Percentiles rank a stretch among this genome's conserved stretches.
These are phyloP conservation scores for Propithecus perrieri DNA, from an alignment of 2,797 vertebrate species.

Conservation along the genomic window DNA sequence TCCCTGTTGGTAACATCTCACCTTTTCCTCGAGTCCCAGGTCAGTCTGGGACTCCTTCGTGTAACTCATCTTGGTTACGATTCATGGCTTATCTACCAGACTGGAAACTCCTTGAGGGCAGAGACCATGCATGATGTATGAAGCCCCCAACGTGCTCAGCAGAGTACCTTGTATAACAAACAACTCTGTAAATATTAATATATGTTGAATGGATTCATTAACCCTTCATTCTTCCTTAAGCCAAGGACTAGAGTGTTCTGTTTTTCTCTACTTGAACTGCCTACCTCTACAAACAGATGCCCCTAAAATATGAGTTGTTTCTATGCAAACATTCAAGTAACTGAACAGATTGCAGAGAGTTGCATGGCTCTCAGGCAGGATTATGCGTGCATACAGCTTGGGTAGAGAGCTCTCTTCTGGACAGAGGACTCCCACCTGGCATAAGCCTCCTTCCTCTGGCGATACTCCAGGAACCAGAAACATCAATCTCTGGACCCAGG, in stretches of 20 bases:
- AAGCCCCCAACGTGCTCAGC: neutral
- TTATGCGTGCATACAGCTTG: neutral
- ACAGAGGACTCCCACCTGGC: neutral
- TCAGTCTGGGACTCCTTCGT: neutral
- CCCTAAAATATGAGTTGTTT: neutral
- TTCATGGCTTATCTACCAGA: neutral
- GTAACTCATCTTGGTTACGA: neutral
- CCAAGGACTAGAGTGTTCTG: neutral
- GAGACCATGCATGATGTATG: neutral
- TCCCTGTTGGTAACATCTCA: neutral
- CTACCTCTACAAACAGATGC: neutral
- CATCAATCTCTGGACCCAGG: neutral
- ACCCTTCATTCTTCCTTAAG: neutral
- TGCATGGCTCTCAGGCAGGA: neutral
- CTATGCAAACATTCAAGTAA: neutral
- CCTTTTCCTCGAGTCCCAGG: neutral
- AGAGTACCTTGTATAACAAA: neutral
- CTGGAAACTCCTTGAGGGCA: neutral
- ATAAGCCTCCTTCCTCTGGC: neutral
- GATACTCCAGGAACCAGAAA: neutral
- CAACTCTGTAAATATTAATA: neutral
- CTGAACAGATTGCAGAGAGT: neutral
- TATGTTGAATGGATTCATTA: neutral
- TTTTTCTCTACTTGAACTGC: neutral
- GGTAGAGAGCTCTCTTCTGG: neutral